These are phyloP conservation scores for Drosophila buzzatii DNA, from an alignment of 2,888 invertebrate species.

Conservation along the genomic window DNA sequence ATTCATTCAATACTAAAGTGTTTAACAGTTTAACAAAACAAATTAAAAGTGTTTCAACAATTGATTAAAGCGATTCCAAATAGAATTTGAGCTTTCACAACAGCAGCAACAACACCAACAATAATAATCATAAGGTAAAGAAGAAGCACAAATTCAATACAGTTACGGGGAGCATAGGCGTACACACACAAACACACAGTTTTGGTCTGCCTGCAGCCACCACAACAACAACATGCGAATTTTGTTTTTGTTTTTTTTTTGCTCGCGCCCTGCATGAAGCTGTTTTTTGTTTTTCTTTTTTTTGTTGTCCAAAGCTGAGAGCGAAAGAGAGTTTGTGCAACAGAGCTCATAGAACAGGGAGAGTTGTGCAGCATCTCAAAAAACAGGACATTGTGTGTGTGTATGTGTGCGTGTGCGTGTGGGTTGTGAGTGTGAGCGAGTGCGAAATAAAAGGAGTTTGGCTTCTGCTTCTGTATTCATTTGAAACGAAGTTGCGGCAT, in stretches of 20 bases:
- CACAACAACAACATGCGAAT: slow-evolving; percentile 34
- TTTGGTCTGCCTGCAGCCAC: slow-evolving; percentile 42
- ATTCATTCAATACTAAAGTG: slow-evolving; percentile 66
- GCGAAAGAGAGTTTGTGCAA: slow-evolving; percentile 34
- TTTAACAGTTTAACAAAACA: slow-evolving; percentile 66
- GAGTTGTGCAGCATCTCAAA: slow-evolving; percentile 68
- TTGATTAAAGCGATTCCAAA: slow-evolving; percentile 45
- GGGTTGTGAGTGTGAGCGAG: slow-evolving; percentile 21
- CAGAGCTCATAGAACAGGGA: slow-evolving; percentile 39
- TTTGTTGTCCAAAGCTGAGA: slow-evolving; percentile 36
- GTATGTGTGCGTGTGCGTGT: neutral
- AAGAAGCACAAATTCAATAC: slow-evolving; percentile 25
- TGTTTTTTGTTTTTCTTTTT: slow-evolving; percentile 22
- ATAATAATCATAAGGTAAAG: slow-evolving; percentile 47
- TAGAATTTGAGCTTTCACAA: slow-evolving; percentile 39
- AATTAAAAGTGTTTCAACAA: slow-evolving; percentile 63
- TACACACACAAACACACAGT: slow-evolving; percentile 12
- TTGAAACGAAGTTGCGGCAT: slow-evolving; percentile 35
- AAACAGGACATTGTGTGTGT: slow-evolving; percentile 9
- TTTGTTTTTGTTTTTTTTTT: slow-evolving; percentile 12
- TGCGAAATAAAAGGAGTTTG: slow-evolving; percentile 21
- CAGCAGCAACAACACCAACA: slow-evolving; percentile 27
- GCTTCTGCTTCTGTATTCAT: slow-evolving; percentile 24
- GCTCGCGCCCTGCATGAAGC: slow-evolving; percentile 49
- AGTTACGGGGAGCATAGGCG: slow-evolving; percentile 3